phyloP scores from a whole-genome alignment of 37 sponge, comb jelly and placozoan genomes.

The Spongia lamella region DNA sequence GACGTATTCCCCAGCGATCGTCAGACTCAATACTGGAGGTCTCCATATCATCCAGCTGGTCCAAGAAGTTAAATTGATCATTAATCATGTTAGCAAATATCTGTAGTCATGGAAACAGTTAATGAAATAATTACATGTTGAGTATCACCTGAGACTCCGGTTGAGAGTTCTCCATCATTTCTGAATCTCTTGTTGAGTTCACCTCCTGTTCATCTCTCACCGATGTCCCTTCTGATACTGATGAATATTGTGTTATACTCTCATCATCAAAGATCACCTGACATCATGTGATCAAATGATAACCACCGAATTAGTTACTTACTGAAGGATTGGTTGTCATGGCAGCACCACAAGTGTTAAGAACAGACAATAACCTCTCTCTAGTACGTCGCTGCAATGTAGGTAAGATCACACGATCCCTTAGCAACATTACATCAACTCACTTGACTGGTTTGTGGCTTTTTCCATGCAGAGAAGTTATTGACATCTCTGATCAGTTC shows the following conservation, averaged over 20 bases:
- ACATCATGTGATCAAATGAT: too few species aligned
- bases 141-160: conserved; percentile 44
- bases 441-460: conserved; percentile 45
- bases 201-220: not conserved
- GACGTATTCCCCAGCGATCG: too few species aligned
- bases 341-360: conserved; percentile 68
- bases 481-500: conserved; percentile 24
- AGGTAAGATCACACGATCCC: not conserved
- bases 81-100: conserved; percentile 17
- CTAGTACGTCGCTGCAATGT: conserved; percentile 54
- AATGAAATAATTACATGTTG: not conserved
- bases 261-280: too few species aligned
- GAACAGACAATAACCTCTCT: conserved; percentile 56
- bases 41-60: conserved; percentile 60
- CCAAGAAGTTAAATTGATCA: conserved; percentile 63
- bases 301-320: not conserved
- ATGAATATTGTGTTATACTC: too few species aligned
- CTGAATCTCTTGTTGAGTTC: conserved; percentile 1
- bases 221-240: too few species aligned
- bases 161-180: conserved; percentile 43
- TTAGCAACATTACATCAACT: not conserved
- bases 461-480: conserved; percentile 49
- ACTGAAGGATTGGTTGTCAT: conserved; percentile 65
- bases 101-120: not conserved
- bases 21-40: conserved; percentile 40